Percentiles rank a stretch among this genome's conserved stretches.
These are phyloP conservation scores for Ptilorrhoa leucosticta DNA, from an alignment of 2,113 vertebrate species.

Conservation along the genomic window DNA sequence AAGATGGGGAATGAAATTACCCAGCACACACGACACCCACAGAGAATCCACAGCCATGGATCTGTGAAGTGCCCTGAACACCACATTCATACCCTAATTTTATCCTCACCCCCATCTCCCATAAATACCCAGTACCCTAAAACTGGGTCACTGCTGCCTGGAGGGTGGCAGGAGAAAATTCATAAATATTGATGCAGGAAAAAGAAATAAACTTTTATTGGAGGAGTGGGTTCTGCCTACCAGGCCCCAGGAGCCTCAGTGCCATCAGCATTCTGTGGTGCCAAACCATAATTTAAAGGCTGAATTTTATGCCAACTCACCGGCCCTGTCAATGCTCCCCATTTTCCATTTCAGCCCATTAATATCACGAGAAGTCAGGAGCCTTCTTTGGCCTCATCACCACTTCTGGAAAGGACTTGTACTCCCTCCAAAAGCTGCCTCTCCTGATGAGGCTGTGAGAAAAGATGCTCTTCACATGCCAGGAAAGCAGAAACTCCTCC, in stretches of 20 bases:
- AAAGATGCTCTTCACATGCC: neutral
- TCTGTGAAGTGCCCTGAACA: neutral
- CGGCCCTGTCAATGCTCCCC: neutral
- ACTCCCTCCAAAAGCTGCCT: neutral
- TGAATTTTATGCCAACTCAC: neutral
- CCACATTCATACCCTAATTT: neutral
- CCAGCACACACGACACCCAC: fast-evolving
- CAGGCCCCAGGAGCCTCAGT: neutral
- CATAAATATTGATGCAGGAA: neutral
- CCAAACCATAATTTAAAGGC: neutral
- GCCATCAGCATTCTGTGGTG: neutral
- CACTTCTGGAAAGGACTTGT: neutral
- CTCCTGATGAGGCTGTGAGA: neutral
- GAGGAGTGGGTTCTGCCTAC: neutral
- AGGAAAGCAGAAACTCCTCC: neutral
- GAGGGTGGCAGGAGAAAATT: neutral
- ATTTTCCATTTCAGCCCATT: neutral
- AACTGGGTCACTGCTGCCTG: neutral
- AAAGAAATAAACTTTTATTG: neutral
- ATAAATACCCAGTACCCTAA: neutral
- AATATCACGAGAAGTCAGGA: neutral
- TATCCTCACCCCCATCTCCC: neutral
- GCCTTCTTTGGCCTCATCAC: neutral
- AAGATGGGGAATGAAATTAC: neutral
- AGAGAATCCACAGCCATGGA: neutral